phyloP scores from a whole-genome alignment of 2,113 vertebrate species.

The Chaenocephalus aceratus region DNA sequence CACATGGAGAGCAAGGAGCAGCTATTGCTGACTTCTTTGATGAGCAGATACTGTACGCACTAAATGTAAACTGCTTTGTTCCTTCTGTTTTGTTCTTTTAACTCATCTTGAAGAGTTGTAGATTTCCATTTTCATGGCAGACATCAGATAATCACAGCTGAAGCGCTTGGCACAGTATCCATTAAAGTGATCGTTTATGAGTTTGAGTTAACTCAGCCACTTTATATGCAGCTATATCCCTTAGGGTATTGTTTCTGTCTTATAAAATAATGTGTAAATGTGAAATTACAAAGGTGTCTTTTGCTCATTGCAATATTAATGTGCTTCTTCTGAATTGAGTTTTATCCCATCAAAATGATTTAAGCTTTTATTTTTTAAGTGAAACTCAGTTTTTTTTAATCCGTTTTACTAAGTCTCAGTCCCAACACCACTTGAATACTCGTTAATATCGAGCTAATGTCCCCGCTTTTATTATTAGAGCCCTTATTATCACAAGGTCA shows the following conservation, averaged over 20 bases:
- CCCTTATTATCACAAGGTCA: slow-evolving; percentile 52
- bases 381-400: background rate
- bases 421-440: background rate
- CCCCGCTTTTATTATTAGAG: slow-evolving; percentile 50
- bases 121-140: slow-evolving; percentile 1
- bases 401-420: background rate
- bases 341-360: background rate
- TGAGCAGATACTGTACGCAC: background rate
- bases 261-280: background rate
- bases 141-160: slow-evolving; percentile 13
- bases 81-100: background rate
- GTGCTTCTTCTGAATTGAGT: background rate
- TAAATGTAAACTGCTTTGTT: background rate
- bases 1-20: slow-evolving; percentile 28
- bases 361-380: background rate
- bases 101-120: slow-evolving; percentile 1
- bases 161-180: background rate
- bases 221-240: background rate
- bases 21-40: slow-evolving; percentile 35
- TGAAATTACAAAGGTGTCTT: background rate
- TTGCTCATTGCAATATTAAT: background rate
- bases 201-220: slow-evolving; percentile 1
- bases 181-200: background rate
- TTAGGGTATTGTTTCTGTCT: no score
- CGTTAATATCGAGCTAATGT: slow-evolving; percentile 32